A percentile compares a stretch with the other conserved stretches of the same genome.
Evolutionary conservation across 2,888 invertebrate genomes (phyloP).

Genomic region (Platerodrilus igneus): DNA sequence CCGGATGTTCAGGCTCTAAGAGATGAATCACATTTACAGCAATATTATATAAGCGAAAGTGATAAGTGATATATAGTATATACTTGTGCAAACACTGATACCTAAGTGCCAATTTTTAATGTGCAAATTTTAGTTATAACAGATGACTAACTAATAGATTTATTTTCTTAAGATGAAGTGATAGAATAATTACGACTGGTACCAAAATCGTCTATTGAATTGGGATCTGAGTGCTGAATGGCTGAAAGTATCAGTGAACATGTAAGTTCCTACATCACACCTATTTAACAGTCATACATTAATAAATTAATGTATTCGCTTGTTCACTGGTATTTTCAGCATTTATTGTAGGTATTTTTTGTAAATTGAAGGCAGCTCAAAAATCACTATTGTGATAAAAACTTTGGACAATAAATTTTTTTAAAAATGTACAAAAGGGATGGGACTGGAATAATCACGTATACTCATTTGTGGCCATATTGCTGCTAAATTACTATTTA

Average conservation of each 20-base stretch:
- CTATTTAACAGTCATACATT: no score
- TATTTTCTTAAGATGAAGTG: no score
- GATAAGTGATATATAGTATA: constrained; percentile 29
- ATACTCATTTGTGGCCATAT: constrained; percentile 26
- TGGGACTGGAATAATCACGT: constrained; percentile 40
- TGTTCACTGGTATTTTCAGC: no score
- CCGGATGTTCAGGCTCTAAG: constrained; percentile 41
- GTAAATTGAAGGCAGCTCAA: constrained; percentile 17
- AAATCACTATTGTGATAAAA: constrained; percentile 17
- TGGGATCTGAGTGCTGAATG: no score
- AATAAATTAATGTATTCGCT: no score
- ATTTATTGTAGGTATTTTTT: no score
- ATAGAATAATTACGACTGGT: no score
- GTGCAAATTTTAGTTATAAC: constrained; percentile 21
- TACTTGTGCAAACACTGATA: constrained; percentile 17
- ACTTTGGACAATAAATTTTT: constrained; percentile 22
- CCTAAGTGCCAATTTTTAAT: constrained; percentile 28
- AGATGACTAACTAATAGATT: constrained; percentile 12
- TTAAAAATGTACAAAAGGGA: constrained; percentile 35
- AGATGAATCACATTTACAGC: constrained; percentile 30
- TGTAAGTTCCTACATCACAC: no score
- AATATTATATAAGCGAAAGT: constrained; percentile 31
- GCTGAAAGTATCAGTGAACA: no score
- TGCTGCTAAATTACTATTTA: constrained; percentile 23
- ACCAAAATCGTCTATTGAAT: no score